Conservation (phyloP, 1,140 invertebrate genomes). For the Plodia interpunctella region DNA sequence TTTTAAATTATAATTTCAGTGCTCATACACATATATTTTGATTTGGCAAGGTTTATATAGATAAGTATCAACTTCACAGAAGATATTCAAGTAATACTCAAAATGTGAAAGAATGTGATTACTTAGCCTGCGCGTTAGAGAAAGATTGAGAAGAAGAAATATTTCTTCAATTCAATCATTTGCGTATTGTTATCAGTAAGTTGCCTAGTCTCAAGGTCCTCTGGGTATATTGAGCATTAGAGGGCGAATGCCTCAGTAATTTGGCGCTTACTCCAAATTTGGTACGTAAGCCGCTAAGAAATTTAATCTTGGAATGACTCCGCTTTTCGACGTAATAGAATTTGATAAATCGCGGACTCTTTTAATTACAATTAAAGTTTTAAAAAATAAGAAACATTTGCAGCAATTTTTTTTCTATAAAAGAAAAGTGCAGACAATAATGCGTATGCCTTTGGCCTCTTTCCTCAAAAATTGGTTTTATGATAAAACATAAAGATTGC, state of each 20-base stretch:
- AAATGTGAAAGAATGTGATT: too few relatives aligned
- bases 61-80: too few relatives aligned
- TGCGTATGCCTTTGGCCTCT: too few relatives aligned
- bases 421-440: neutral
- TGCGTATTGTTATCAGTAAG: constrained; percentile 45
- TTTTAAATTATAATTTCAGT: too few relatives aligned
- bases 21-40: too few relatives aligned
- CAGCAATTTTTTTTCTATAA: constrained; percentile 4
- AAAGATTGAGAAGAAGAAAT: too few relatives aligned
- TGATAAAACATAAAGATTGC: too few relatives aligned
- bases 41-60: too few relatives aligned
- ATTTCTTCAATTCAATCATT: constrained; percentile 18
- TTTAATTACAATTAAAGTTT: constrained; percentile 27
- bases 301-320: constrained; percentile 66
- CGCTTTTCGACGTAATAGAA: constrained; percentile 27
- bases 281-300: constrained; percentile 58
- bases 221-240: constrained; percentile 65
- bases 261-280: constrained; percentile 64
- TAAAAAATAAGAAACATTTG: constrained; percentile 6
- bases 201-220: constrained; percentile 25
- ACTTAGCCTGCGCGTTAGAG: neutral
- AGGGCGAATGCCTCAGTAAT: constrained; percentile 53
- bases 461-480: too few relatives aligned
- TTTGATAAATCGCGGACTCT: constrained; percentile 15
- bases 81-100: too few relatives aligned